Base-by-base conservation (phyloP, 1,140 invertebrate species). In the Tachypleus tridentatus region DNA sequence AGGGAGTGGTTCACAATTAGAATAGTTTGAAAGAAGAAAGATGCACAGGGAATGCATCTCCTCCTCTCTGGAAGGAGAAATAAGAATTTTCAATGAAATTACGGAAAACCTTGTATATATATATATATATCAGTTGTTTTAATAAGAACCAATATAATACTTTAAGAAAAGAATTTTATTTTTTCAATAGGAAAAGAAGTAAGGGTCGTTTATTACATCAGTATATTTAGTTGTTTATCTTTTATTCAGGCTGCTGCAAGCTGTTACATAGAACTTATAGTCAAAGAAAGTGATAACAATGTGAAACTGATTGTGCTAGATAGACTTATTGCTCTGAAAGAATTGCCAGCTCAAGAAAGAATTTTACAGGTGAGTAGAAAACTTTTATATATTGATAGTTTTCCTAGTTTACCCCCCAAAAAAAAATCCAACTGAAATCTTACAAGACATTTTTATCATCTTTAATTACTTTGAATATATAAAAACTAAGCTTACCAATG, bases 251-350 rank as follows among this genome's bases (percentile, higher is more conserved):
- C 95, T 50, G 97, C 96, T 49, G 96, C 96, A 9, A 88, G 87
- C 51, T 96, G 94, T 77, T 99, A 99, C 77, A 98, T 99, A 73
- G 97, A 99, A 74, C 79, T 99, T 66, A 94, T 99, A 67, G 88
- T 98, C 4, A 98, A 98, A 80, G 97, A 99, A 78, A 97, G 93
- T 77, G 97, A 99, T 76, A 99, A 99, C 78, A 99, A 99, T 82
- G 96, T 99, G 1, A 99, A 99, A 79, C 80, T 99, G 58, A 99
- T 99, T 72, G 96, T 99, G 3, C 80, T 99, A 65, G 96, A 98
- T 75, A 86, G 95, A 59, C 80, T 99, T 61, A 88, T 97, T 71
- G 86, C 88, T 3, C 83, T 99, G 73, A 88, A 88, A 70, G 89
- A 91, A 58, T 85, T 86, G 73, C 87, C 91, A 48, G 83, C 86